Base-by-base conservation (phyloP, 2,113 vertebrate species). In the Bettongia penicillata region DNA sequence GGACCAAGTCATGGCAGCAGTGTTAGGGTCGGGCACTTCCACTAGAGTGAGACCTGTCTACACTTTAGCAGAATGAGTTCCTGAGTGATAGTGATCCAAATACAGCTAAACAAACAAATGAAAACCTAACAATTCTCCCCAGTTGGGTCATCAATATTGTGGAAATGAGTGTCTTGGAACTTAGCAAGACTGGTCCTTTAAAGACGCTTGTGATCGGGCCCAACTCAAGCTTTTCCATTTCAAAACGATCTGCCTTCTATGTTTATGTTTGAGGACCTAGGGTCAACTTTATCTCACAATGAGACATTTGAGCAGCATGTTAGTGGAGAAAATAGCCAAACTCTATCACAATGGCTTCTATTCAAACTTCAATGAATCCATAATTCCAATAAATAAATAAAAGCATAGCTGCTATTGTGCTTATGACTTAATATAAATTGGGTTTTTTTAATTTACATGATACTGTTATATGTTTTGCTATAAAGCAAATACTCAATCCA, bases 291-390 rank as follows among this genome's bases (percentile, higher is more conserved):
- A 23, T 43, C 7, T 2, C 19, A 84, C n/a, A 84, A 43, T 84
- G n/a, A 84, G 7, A 84, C 43, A 43, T 22, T 84, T 43, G n/a
- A 84, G 19, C 23, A 43, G 19, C 7, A 77, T 14, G 19, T n/a
- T 19, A 77, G 37, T 43, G n/a, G n/a, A 84, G 68, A 84, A 84
- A 84, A 43, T 84, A 84, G n/a, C 19, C 7, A 23, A 84, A 43
- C 19, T 84, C 68, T 6, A 84, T 84, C 19, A 84, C 43, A 43
- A 84, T 22, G 37, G n/a, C 0, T 84, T 84, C 19, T 84, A 96
- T 51, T 93, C 37, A 77, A 68, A 89, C 23, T 50, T 50, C 90
- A 93, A 92, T 91, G 93, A 91, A 94, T 92, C 31, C 50, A 53
- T 43, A 23, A 43, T 84, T 84, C n/a, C 68, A 92, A 77, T 68